Conservation (phyloP, 2,113 vertebrate species). For the Chaetops frenatus region DNA sequence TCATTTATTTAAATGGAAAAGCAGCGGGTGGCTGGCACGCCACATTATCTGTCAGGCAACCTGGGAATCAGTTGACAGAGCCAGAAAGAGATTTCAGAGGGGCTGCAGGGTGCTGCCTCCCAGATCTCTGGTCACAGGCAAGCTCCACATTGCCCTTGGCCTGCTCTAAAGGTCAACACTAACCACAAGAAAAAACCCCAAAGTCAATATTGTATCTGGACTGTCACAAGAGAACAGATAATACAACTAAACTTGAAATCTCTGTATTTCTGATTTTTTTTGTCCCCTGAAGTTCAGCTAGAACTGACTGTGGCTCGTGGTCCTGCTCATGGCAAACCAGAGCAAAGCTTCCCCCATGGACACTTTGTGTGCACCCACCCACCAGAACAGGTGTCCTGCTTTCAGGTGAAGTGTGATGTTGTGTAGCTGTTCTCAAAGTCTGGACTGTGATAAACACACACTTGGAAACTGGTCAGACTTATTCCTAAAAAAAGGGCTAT, state of each 20-base stretch:
- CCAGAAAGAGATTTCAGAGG: not conserved
- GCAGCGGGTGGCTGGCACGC: conserved; percentile 31
- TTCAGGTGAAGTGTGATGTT: not conserved
- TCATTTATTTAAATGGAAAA: conserved; percentile 65
- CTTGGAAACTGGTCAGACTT: not conserved
- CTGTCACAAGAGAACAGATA: not conserved
- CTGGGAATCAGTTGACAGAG: conserved; percentile 27
- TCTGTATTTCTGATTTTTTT: not conserved
- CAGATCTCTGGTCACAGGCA: rapidly evolving
- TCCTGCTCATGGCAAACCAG: not conserved
- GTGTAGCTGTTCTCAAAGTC: not conserved
- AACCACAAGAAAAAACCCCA: not conserved
- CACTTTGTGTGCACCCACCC: not conserved
- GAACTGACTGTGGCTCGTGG: not conserved
- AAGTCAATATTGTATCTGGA: not conserved
- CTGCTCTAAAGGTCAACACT: not conserved
- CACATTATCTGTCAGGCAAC: conserved; percentile 31
- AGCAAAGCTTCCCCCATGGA: not conserved
- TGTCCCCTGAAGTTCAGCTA: not conserved
- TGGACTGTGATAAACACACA: not conserved
- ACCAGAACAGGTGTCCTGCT: not conserved
- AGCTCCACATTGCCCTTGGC: not conserved
- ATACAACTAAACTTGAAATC: not conserved
- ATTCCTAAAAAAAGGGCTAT: not conserved
- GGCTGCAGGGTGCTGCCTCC: not conserved